Conservation (phyloP, 2,113 vertebrate species). For the Bufo bufo region DNA sequence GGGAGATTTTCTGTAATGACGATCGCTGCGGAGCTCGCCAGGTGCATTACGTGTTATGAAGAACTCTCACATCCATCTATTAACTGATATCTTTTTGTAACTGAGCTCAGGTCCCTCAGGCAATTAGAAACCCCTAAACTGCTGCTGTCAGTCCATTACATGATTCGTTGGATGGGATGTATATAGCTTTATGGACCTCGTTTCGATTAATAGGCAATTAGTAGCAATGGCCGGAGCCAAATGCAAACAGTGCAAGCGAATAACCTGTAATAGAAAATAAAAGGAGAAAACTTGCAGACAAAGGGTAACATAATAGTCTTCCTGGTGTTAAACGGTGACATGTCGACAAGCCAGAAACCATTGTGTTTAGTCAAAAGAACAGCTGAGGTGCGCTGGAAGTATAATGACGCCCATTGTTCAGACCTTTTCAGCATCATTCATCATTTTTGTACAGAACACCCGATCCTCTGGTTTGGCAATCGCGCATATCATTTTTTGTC, state of each 20-base stretch:
- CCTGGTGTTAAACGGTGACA: conserved; percentile 23
- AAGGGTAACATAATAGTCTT: conserved; percentile 33
- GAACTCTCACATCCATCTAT: conserved; percentile 26
- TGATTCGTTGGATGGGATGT: conserved; percentile 9
- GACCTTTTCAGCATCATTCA: conserved; percentile 15
- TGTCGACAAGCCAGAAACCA: conserved; percentile 23
- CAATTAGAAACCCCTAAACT: conserved; percentile 1
- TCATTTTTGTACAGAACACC: conserved; percentile 19
- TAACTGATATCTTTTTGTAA: conserved; percentile 21
- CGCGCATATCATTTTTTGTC: neutral
- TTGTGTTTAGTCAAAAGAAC: neutral
- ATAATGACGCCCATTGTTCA: conserved; percentile 27
- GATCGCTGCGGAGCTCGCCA: neutral
- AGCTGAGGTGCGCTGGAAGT: neutral
- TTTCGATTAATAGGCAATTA: conserved; percentile 51
- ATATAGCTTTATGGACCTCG: conserved; percentile 33
- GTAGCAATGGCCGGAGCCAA: conserved; percentile 5
- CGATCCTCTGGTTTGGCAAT: neutral
- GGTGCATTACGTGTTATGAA: conserved; percentile 7
- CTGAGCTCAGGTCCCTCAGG: conserved; percentile 3
- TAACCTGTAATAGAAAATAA: conserved; percentile 18
- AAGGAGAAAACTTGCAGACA: conserved; percentile 13
- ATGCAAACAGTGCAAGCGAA: conserved; percentile 27
- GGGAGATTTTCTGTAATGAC: neutral
- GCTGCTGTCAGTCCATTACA: conserved; percentile 11